Base-by-base conservation (phyloP, 2,888 invertebrate species). In the Patella caerulea region DNA sequence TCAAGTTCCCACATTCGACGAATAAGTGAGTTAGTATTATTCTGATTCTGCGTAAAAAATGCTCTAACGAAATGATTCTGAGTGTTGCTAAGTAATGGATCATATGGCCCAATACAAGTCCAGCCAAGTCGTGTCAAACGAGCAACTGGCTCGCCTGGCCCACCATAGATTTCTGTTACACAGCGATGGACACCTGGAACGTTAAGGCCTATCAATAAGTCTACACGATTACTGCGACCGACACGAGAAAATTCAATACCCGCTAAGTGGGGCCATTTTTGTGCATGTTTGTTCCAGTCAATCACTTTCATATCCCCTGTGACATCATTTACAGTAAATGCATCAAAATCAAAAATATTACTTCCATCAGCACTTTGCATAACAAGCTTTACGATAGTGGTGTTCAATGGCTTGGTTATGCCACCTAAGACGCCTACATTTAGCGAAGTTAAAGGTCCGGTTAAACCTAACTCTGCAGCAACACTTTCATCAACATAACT, bases 111-210 rank as follows among this genome's bases (percentile, higher is more conserved):
- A 34, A 45, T 17, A 52, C 76, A 76, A 4, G 75, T 76, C 76
- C 76, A 76, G 9, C 76, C 76, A 17, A 76, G 34, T 3, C 75
- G 75, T 24, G 76, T 76, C 56, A 76, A 55, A 17, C 76, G 75
- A 3, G 75, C 73, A 9, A 76, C 52, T 17, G 76, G 73, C 24
- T 73, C 73, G 19, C 76, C 76, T 12, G 71, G 72, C 24, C 45
- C 75, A 17, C 73, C 76, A n/a, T 45, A 24, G 55, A 76, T 70
- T 53, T 76, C 76, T 54, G 72, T 53, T 17, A 71, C 17, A 56
- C 54, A 34, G 19, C 45, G 59, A 19, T 77, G 76, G 15, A 75
- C n/a, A 17, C 55, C 74, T 45, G 74, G 19, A 12, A 76, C 45
- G 34, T 77, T 74, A 17, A 59, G 55, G 15, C 74, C 77, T 19